Conservation (phyloP, 2,113 vertebrate genomes). For the Puffinus mauretanicus region DNA sequence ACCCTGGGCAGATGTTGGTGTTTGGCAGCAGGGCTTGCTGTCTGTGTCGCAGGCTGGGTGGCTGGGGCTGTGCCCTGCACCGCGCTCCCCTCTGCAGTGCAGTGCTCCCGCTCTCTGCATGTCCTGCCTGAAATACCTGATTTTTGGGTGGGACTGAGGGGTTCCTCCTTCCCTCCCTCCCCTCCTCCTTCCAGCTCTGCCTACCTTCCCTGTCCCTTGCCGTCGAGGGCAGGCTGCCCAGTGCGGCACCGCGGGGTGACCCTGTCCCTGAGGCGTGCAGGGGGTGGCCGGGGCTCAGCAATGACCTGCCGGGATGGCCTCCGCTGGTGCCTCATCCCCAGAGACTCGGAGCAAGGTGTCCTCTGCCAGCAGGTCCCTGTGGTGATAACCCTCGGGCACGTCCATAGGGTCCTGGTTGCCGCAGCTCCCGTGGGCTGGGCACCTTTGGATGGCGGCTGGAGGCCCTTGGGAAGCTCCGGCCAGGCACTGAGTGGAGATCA, state of each 20-base stretch:
- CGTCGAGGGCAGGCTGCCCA: background rate
- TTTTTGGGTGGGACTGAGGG: background rate
- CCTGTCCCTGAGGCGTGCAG: rapidly evolving
- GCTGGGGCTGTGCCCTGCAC: background rate
- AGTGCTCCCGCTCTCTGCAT: background rate
- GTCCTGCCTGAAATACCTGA: background rate
- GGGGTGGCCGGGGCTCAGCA: background rate
- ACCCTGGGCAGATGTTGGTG: rapidly evolving
- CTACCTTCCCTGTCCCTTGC: background rate
- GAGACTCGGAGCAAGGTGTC: rapidly evolving
- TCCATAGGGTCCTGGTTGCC: background rate
- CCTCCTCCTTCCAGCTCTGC: background rate
- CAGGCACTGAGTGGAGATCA: rapidly evolving
- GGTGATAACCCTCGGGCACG: background rate
- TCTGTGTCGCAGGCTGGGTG: rapidly evolving
- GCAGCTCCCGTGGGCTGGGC: background rate
- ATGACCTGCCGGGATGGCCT: background rate
- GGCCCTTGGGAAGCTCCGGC: rapidly evolving
- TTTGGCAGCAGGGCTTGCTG: background rate
- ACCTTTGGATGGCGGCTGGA: background rate
- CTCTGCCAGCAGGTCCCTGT: background rate
- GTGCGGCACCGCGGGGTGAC: rapidly evolving
- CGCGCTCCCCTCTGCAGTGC: rapidly evolving
- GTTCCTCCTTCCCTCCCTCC: background rate
- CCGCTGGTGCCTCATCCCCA: too few relatives aligned